Percentiles rank a stretch among this genome's conserved stretches.
phyloP scores from a whole-genome alignment of 2,888 invertebrate genomes.

The Bursaphelenchus okinawaensis region DNA sequence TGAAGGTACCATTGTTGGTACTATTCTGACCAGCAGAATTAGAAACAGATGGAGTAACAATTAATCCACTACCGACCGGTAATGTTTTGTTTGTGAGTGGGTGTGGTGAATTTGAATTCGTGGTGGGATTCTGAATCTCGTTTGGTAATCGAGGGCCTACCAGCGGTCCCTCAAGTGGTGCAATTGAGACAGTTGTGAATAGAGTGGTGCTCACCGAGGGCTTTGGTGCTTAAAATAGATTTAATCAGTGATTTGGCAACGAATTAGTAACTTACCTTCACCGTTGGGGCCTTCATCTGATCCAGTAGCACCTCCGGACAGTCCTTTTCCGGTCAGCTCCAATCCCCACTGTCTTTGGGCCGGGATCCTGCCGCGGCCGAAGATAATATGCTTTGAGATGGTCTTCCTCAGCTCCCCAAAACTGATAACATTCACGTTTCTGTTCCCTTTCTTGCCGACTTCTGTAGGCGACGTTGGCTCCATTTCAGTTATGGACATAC shows the following conservation, averaged over 20 bases:
- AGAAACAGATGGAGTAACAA: not conserved
- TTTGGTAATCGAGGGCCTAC: not conserved
- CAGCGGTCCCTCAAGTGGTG: not conserved
- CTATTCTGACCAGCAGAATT: not conserved
- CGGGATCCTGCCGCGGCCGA: conserved; percentile 25
- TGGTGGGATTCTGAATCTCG: no score
- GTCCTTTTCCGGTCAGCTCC: conserved; percentile 9
- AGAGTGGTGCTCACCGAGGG: not conserved
- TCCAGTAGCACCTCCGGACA: not conserved
- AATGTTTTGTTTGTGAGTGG: not conserved
- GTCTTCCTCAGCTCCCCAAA: not conserved
- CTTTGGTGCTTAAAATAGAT: not conserved
- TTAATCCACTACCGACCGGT: not conserved
- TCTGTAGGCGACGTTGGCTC: not conserved
- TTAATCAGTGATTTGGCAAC: no score
- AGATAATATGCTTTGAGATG: conserved; percentile 25
- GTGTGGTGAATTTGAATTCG: no score
- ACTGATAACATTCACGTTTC: not conserved
- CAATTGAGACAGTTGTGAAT: not conserved
- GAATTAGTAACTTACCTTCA: not conserved
- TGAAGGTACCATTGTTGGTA: not conserved
- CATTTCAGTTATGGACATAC: conserved; percentile 3
- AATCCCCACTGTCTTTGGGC: conserved; percentile 6
- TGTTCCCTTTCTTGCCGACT: not conserved
- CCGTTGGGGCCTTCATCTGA: not conserved